phyloP scores from a whole-genome alignment of 1,140 invertebrate species.

The Lordiphosa clarofinis region DNA sequence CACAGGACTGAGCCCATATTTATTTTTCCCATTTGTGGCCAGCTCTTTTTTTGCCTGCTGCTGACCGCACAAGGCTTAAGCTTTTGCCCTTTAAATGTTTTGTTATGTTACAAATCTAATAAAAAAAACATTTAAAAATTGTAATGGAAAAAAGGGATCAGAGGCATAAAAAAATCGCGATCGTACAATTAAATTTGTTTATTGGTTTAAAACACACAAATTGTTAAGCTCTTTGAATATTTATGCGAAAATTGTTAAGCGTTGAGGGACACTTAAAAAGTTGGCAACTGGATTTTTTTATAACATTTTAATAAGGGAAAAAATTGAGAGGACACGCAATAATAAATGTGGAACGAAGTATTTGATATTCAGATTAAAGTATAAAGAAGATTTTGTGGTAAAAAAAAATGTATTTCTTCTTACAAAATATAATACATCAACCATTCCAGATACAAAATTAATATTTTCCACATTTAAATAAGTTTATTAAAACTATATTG shows the following conservation, averaged over 20 bases:
- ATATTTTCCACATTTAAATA: too few relatives aligned
- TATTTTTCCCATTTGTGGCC: constrained; percentile 48
- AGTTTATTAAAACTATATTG: too few relatives aligned
- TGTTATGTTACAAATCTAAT: constrained; percentile 39
- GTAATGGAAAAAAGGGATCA: constrained; percentile 5
- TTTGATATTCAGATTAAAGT: too few relatives aligned
- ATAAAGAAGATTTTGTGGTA: too few relatives aligned
- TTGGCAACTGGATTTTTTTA: too few relatives aligned
- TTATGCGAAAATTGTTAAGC: constrained; percentile 9
- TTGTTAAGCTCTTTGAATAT: constrained; percentile 30
- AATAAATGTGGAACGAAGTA: too few relatives aligned
- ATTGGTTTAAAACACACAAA: constrained; percentile 52
- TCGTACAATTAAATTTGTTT: constrained; percentile 54
- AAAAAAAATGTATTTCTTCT: too few relatives aligned
- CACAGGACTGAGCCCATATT: constrained; percentile 32
- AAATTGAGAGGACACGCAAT: too few relatives aligned
- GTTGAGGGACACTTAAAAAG: not conserved
- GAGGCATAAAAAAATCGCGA: constrained; percentile 11
- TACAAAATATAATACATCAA: too few relatives aligned
- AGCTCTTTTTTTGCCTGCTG: constrained; percentile 17
- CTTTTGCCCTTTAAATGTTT: constrained; percentile 54
- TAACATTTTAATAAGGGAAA: too few relatives aligned
- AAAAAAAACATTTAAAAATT: constrained; percentile 20
- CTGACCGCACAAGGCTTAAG: constrained; percentile 50
- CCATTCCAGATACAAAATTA: too few relatives aligned